phyloP scores from a whole-genome alignment of 1,140 invertebrate species.

The Aphelenchoides besseyi region DNA sequence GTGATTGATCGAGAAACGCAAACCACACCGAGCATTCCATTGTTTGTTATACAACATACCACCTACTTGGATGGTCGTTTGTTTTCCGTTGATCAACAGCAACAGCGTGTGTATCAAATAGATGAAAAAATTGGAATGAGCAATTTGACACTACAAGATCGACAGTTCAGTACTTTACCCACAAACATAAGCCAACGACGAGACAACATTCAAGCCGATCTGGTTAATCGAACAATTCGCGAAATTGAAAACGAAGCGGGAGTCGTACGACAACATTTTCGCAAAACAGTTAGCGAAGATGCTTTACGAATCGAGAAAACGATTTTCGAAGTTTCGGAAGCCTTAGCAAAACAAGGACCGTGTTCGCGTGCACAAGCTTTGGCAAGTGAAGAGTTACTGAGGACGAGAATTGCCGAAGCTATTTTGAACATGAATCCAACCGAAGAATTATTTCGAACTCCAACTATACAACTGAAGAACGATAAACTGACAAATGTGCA shows the following conservation, averaged over 20 bases:
- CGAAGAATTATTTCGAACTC: not conserved
- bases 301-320: conserved; percentile 45
- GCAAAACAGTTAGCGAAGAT: conserved; percentile 11
- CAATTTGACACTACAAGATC: too few species aligned
- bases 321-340: conserved; percentile 47
- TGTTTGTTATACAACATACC: not conserved
- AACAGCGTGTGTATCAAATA: too few species aligned
- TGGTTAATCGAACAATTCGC: not conserved
- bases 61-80: not conserved
- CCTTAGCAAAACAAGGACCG: conserved; percentile 36
- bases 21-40: not conserved
- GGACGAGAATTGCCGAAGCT: conserved; percentile 53
- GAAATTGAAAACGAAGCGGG: conserved; percentile 1
- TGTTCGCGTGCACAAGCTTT: conserved; percentile 54
- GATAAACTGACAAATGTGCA: not conserved
- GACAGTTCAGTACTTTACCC: too few species aligned
- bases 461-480: not conserved
- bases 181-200: conserved; percentile 4
- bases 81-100: not conserved
- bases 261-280: not conserved
- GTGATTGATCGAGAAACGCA: conserved; percentile 7
- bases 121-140: too few species aligned
- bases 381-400: conserved; percentile 56
- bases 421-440: conserved; percentile 54
- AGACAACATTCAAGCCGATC: too few species aligned